phyloP scores from a whole-genome alignment of 2,113 vertebrate genomes.

The Dicrurus megarhynchus region DNA sequence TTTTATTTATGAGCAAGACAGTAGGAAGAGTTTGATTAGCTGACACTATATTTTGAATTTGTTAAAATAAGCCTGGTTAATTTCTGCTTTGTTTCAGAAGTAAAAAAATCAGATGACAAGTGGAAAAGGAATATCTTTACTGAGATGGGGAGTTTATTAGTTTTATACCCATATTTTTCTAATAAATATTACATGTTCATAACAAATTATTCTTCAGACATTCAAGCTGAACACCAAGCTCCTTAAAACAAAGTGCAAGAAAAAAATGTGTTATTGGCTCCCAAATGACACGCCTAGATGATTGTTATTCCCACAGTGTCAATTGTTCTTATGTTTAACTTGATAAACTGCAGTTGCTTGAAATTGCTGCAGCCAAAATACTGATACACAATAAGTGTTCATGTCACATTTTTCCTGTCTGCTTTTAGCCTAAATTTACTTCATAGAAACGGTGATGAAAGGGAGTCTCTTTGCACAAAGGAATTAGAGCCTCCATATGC shows the following conservation, averaged over 20 bases:
- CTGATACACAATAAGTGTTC: not conserved
- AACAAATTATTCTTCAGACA: not conserved
- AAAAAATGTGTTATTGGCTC: not conserved
- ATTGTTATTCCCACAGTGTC: slow-evolving; percentile 32
- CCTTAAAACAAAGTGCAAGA: not conserved
- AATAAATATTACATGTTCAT: not conserved
- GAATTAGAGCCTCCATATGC: not conserved
- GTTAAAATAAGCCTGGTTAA: not conserved
- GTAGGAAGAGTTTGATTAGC: not conserved
- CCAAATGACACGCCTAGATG: not conserved
- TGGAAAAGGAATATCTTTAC: not conserved
- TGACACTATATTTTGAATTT: not conserved
- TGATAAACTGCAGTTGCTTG: slow-evolving; percentile 52
- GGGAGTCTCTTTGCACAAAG: not conserved
- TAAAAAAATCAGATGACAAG: not conserved
- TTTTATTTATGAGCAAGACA: not conserved
- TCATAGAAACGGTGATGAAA: not conserved
- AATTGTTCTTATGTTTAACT: slow-evolving; percentile 6
- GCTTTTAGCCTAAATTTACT: slow-evolving; percentile 10
- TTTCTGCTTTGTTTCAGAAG: not conserved
- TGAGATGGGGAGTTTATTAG: fast-evolving
- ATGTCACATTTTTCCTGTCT: not conserved
- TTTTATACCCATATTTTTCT: not conserved
- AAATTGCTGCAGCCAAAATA: slow-evolving; percentile 6
- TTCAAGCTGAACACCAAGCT: not conserved